These are phyloP conservation scores for Manduca sexta DNA, from an alignment of 1,140 invertebrate genomes.

Conservation along the genomic window DNA sequence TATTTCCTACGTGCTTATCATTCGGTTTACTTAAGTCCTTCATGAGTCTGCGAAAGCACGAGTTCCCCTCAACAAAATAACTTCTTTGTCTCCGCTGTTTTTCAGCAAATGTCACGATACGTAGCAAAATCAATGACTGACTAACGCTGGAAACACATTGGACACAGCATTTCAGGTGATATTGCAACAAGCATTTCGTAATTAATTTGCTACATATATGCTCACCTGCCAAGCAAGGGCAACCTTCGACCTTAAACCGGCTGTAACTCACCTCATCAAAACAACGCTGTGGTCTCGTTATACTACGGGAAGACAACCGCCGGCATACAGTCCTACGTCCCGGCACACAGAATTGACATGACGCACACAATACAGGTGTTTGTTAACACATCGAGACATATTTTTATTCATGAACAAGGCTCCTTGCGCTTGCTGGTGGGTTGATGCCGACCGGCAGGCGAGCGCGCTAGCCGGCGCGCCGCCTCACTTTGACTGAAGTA, in stretches of 20 bases:
- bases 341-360: slow-evolving; percentile 52
- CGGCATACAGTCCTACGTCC: slow-evolving; percentile 24
- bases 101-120: slow-evolving; percentile 16
- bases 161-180: slow-evolving; percentile 26
- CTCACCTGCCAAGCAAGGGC: slow-evolving; percentile 42
- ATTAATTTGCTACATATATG: slow-evolving; percentile 40
- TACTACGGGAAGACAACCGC: slow-evolving; percentile 56
- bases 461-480: slow-evolving; percentile 67
- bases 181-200: slow-evolving; percentile 30
- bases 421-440: slow-evolving; percentile 19
- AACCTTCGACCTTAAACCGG: slow-evolving; percentile 47
- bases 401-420: slow-evolving; percentile 56
- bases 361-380: slow-evolving; percentile 23
- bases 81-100: neutral
- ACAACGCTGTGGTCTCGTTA: slow-evolving; percentile 48
- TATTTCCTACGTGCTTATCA: too few relatives aligned
- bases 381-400: slow-evolving; percentile 26
- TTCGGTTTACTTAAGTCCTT: too few relatives aligned
- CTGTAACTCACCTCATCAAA: slow-evolving; percentile 60
- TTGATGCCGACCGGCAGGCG: slow-evolving; percentile 42
- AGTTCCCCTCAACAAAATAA: too few relatives aligned
- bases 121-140: slow-evolving; percentile 15
- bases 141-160: neutral
- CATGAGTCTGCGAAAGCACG: too few relatives aligned
- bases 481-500: slow-evolving; percentile 60